Evolutionary conservation across 1,140 invertebrate species (phyloP), one percentile per base, ranked within the genome.

Genomic region (Drosophila fuyamai): DNA sequence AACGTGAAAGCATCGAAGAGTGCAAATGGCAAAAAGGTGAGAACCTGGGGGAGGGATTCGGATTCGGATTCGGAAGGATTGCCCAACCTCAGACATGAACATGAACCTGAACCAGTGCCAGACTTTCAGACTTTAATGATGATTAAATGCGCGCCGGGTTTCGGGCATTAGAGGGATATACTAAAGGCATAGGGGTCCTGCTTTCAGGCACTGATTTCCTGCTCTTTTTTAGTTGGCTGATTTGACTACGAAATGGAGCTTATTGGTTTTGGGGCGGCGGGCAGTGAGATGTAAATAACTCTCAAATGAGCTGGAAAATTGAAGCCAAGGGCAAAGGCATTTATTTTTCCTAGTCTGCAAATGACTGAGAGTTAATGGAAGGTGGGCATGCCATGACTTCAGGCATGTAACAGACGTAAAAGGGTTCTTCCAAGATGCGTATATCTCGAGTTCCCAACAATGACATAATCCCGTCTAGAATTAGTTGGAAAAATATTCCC

Each of bases 1-100:
- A 89, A 89, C 84, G 84, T 89, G 84, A 89, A 88, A 88, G 84
- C 84, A 88, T 88, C 84, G 84, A 84, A 89, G 77, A 89, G 84
- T 88, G 84, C 80, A 88, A 88, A 89, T 88, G 84, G 80, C 80
- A 59, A 77, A 80, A 80, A 56, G 63, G 68, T 56, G 59, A 43
- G 70, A 53, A 16, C 8, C 27, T 14, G 27, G 29, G 13, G 16
- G 4, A 9, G 7, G 29, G 32, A 38, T 40, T 23, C 46, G 13
- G 29, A 47, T 73, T 55, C 60, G 70, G 72, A 59, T 65, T 66
- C 76, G 66, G 83, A 86, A 86, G 83, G 83, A 86, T 86, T 86
- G 79, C 71, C 50, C 36, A 48, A 43, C 16, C 61, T 35, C 41
- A 55, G 32, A 44, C 62, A 55, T 14, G 16, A 40, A 36, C 32